Evolutionary conservation across 2,888 invertebrate species (phyloP), one percentile per base, ranked within the genome.

Genomic region (Morinoia aosen): DNA sequence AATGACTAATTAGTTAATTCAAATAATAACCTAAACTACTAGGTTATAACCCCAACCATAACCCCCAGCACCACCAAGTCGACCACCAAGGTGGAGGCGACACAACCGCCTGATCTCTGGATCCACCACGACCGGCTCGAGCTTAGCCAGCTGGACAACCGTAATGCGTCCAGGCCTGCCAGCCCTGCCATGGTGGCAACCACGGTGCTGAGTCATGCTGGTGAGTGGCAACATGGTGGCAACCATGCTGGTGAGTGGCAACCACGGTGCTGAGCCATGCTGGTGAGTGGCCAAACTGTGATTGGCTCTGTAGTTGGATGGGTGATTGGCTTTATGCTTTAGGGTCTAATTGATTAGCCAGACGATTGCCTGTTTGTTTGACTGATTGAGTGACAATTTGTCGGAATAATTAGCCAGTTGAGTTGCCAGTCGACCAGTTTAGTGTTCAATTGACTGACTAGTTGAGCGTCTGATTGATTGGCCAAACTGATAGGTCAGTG

Each of bases 71-170:
- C 91, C 4, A 39, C 16, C 91, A 91, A 91, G 91, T 57, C 91
- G 48, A 4, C 91, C 57, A 91, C 91, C 57, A 91, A 91, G 91
- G 91, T 91, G 11, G 91, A 91, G 57, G 91, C 98, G 97, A 98
- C 98, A 57, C 99, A 99, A 97, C 99, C 99, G 0, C 99, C 99
- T 0, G 99, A 99, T 98, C 98, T 99, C 96, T 99, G 99, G 99
- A 99, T 99, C 97, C 96, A 96, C 95, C 99, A 99, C 97, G 99
- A 99, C 97, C 99, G 99, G 97, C 99, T 99, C 98, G 99, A 99
- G 97, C 97, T 99, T 97, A 96, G 96, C 58, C 96, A 96, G 48
- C 61, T 96, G 64, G 96, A 96, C 88, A 95, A 95, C 33, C 96
- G 95, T 16, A 95, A 96, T 33, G 57, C 39, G 58, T 94, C 95